These are phyloP conservation scores for Falco biarmicus DNA, from an alignment of 2,797 vertebrate genomes.

Conservation along the genomic window DNA sequence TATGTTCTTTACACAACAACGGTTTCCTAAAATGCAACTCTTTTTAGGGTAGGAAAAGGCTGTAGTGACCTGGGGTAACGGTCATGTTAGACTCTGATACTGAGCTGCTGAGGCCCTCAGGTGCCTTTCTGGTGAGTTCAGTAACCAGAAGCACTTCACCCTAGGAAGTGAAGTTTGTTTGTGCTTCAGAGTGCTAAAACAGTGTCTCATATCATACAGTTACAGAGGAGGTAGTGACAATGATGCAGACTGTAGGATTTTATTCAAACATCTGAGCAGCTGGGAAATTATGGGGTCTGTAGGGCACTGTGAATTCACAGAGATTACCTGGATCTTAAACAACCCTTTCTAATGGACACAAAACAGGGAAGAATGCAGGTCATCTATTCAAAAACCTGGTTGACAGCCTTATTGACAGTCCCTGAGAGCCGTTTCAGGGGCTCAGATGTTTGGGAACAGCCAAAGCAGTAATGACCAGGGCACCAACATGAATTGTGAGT, in stretches of 20 bases:
- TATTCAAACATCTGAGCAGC: neutral
- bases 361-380: neutral
- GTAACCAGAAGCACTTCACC: neutral
- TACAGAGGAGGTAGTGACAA: neutral
- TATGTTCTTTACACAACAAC: constrained; percentile 27
- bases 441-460: neutral
- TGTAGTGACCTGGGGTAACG: neutral
- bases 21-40: constrained; percentile 26
- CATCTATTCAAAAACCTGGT: neutral
- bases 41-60: constrained; percentile 47
- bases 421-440: neutral
- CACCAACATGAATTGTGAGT: neutral
- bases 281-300: neutral
- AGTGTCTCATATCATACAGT: neutral
- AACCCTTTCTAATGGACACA: neutral
- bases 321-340: neutral
- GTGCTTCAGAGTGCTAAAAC: neutral
- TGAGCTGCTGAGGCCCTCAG: constrained; percentile 4
- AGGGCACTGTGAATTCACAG: neutral
- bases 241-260: neutral
- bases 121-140: constrained; percentile 7
- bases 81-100: constrained; percentile 35
- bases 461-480: neutral
- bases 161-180: neutral
- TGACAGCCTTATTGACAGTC: neutral